phyloP scores from a whole-genome alignment of 2,888 invertebrate genomes.

The Clunio marinus region DNA sequence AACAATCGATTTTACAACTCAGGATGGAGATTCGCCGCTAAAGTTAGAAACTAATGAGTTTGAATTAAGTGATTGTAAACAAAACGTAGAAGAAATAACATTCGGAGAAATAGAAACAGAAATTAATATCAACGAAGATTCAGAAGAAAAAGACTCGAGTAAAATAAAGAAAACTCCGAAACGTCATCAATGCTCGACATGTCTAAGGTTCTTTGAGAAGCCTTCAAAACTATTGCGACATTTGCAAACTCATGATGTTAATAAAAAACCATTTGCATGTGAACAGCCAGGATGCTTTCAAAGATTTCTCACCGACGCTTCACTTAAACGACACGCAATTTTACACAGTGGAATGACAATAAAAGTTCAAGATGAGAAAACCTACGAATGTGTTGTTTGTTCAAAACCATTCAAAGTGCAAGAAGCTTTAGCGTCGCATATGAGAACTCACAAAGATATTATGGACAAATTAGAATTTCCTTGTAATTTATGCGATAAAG shows the following conservation, averaged over 20 bases:
- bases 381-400: slow-evolving; percentile 16
- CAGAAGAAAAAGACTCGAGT: neutral
- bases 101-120: neutral
- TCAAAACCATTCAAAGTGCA: slow-evolving; percentile 44
- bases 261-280: slow-evolving; percentile 27
- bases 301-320: neutral
- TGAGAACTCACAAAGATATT: slow-evolving; percentile 43
- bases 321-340: slow-evolving; percentile 23
- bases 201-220: slow-evolving; percentile 5
- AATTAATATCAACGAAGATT: neutral
- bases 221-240: slow-evolving; percentile 29
- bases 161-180: neutral
- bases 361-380: neutral
- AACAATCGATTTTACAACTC: neutral
- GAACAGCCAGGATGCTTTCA: slow-evolving; percentile 4
- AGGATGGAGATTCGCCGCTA: neutral
- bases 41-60: neutral
- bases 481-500: slow-evolving; percentile 52
- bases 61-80: neutral
- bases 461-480: slow-evolving; percentile 42
- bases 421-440: slow-evolving; percentile 52
- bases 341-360: slow-evolving; percentile 28
- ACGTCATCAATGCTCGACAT: slow-evolving; percentile 13
- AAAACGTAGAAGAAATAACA: neutral
- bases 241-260: slow-evolving; percentile 28